Evolutionary conservation across 1,140 invertebrate genomes (phyloP), one percentile per base, ranked within the genome.

Genomic region (Parasteatoda tepidariorum): DNA sequence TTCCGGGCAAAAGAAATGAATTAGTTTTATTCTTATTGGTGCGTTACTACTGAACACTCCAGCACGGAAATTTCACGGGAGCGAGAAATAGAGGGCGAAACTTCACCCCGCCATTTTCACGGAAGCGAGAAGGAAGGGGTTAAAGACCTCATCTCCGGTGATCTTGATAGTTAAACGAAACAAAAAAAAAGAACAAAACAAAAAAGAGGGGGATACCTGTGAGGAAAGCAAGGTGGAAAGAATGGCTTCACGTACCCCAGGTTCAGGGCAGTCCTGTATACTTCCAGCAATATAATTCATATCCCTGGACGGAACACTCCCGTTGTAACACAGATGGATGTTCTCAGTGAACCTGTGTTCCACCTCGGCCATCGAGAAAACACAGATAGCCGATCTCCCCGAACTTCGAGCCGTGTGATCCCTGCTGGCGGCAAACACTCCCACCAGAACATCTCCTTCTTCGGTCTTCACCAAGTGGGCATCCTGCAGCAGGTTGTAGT

Each of bases 251-350:
- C 92, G 91, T 89, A 92, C 92, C 57, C 95, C 95, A 41, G 93
- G 93, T 86, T 92, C 92, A 9, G 95, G 95, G 90, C 96, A 98
- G 88, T 96, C 94, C 85, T 95, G 92, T 85, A 97, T 95, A 85
- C 83, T 86, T 5, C 96, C 96, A 70, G 96, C 97, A 86, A 98
- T 94, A 88, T 97, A 97, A 22, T 94, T 95, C 93, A 98, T 95
- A 87, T 97, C 97, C 48, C 96, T 91, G 88, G 96, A 94, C 86
- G 95, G 95, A 81, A 94, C 94, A 85, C 94, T 97, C 30, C 96
- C 96, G 89, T 98, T 96, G 88, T 98, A 98, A 90, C 97, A 99
- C 92, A 96, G 95, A 88, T 97, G 95, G 86, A 98, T 97, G 89
- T 98, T 98, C 89, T 97, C 94, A 86, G 95, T 96, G 89, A 99